Base-by-base conservation (phyloP, 2,797 vertebrate species). In the Tokudaia tokunoshimensis region DNA sequence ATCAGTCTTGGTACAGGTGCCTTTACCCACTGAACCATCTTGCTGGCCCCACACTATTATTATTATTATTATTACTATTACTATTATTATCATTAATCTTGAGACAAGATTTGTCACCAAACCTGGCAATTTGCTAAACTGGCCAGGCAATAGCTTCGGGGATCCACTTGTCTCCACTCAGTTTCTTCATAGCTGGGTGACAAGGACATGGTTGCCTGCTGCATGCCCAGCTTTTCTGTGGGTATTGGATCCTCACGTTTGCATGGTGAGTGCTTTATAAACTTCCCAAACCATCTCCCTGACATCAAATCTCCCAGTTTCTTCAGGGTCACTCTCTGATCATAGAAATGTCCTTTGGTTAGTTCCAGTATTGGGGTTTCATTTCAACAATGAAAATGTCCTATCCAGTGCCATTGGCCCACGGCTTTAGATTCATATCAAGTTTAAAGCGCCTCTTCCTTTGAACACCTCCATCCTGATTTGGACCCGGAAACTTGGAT, bases 341-440 rank as follows among this genome's bases (percentile, higher is more conserved):
- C 41, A 82, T 59, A 85, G 55, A 52, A 92, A 89, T 89, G n/a
- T 67, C 59, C 74, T 80, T 31, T 88, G 55, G 84, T 24, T 34
- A 89, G 19, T 94, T 79, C 22, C 3, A 63, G 15, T 78, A 41
- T 87, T n/a, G 63, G 76, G 37, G 24, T 78, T 31, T 93, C 29
- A 29, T 93, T 96, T 93, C 47, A 55, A 63, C 76, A 91, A 82
- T 50, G 44, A 80, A 37, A 89, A 83, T 80, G 5, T 52, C 91
- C 37, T 74, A 22, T n/a, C 8, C 0, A 17, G 22, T 14, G 24
- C 52, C 52, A 2, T 11, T 41, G 52, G 24, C 22, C 57, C 34
- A 11, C 0, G 19, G 22, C 31, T 79, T 13, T 61, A 89, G 4
- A n/a, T 6, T 11, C 47, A 63, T 29, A 59, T 11, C 57, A 76